These are phyloP conservation scores for Bufo bufo DNA, from an alignment of 2,113 vertebrate species.

Conservation along the genomic window DNA sequence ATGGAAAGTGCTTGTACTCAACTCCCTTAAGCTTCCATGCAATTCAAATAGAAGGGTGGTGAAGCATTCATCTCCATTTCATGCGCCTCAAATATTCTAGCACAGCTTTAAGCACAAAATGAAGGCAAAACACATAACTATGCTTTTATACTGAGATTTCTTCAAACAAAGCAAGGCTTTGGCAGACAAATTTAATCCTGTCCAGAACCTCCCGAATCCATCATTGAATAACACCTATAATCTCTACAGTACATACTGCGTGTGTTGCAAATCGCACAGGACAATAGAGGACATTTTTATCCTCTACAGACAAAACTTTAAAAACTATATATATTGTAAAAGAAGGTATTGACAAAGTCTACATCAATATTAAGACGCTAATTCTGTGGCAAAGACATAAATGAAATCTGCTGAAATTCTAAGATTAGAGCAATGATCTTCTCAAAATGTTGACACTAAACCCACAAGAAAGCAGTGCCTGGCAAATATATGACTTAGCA, in stretches of 20 bases:
- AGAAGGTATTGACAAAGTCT: not conserved
- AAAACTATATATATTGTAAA: not conserved
- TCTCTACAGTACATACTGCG: conserved; percentile 12
- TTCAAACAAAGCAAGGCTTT: conserved; percentile 39
- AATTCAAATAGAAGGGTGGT: conserved; percentile 45
- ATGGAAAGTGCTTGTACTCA: conserved; percentile 52
- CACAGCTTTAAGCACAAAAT: conserved; percentile 45
- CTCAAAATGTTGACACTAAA: no score
- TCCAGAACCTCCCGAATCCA: conserved; percentile 14
- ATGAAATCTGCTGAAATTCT: not conserved
- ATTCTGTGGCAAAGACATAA: not conserved
- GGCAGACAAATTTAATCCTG: conserved; percentile 37
- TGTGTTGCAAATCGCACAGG: not conserved
- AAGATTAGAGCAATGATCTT: not conserved
- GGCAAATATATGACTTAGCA: not conserved
- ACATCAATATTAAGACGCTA: not conserved
- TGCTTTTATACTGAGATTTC: conserved; percentile 46
- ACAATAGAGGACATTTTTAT: conserved; percentile 8
- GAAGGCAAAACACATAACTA: conserved; percentile 48
- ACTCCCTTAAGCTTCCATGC: conserved; percentile 44
- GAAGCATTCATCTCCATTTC: conserved; percentile 57
- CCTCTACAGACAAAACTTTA: not conserved
- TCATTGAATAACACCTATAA: conserved; percentile 25
- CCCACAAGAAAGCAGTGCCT: not conserved
- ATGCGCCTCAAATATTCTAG: conserved; percentile 53